These are phyloP conservation scores for Glyptemys insculpta DNA, from an alignment of 2,797 vertebrate genomes.

Conservation along the genomic window DNA sequence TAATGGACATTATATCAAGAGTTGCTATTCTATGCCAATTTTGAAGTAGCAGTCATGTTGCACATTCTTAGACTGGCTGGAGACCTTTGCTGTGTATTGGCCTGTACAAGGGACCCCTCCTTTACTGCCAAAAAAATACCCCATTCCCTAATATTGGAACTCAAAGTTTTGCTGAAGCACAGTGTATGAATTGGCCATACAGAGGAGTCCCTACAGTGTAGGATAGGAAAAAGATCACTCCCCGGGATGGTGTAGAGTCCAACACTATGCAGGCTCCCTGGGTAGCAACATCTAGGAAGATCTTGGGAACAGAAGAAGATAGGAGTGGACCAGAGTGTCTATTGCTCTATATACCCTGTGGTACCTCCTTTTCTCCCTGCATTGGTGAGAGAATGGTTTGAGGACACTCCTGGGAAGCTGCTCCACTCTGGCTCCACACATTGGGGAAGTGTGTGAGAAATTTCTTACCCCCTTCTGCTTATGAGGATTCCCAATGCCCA, in stretches of 20 bases:
- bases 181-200: not conserved
- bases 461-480: accelerated
- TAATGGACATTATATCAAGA: too few relatives aligned
- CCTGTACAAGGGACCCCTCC: accelerated
- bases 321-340: not conserved
- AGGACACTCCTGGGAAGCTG: too few relatives aligned
- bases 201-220: not conserved
- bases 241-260: accelerated
- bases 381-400: not conserved
- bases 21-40: too few relatives aligned
- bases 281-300: accelerated
- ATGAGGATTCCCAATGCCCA: not conserved
- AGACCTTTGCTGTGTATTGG: too few relatives aligned
- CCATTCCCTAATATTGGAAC: accelerated
- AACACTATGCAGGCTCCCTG: not conserved
- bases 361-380: accelerated
- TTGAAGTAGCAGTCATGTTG: too few relatives aligned
- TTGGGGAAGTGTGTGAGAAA: not conserved
- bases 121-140: accelerated
- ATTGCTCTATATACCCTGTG: not conserved
- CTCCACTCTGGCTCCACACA: too few relatives aligned
- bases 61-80: not conserved
- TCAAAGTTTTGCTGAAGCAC: not conserved
- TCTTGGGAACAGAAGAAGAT: not conserved
- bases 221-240: not conserved